phyloP scores from a whole-genome alignment of 2,797 vertebrate genomes.

The Bufotes viridis region DNA sequence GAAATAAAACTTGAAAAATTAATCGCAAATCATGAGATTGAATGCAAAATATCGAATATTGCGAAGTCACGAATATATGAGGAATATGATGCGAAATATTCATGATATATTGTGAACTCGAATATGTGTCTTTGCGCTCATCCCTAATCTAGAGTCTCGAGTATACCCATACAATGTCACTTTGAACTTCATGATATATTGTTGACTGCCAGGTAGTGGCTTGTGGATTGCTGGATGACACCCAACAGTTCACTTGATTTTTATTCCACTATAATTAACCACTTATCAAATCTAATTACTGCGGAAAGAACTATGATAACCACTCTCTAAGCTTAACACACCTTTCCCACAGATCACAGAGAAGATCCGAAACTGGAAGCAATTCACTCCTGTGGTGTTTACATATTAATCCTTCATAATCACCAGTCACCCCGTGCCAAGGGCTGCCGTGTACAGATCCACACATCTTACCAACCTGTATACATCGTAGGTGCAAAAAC shows the following conservation, averaged over 20 bases:
- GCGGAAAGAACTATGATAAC: background rate
- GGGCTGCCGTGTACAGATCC: background rate
- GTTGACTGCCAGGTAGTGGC: background rate
- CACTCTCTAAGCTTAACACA: background rate
- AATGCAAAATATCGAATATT: too few species aligned
- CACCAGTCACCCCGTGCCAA: background rate
- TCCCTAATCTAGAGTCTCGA: background rate
- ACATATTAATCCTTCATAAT: background rate
- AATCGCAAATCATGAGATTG: too few species aligned
- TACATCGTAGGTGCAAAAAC: background rate
- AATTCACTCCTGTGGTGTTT: background rate
- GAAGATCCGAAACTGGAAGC: background rate
- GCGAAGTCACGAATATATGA: too few species aligned
- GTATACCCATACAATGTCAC: background rate
- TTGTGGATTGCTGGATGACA: background rate
- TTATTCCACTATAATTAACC: background rate
- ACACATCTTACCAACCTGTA: background rate
- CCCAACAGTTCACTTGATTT: background rate
- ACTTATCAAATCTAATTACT: constrained; percentile 17
- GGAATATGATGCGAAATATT: too few species aligned
- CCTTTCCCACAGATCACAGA: background rate
- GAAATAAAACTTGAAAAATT: too few species aligned
- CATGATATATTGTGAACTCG: too few species aligned
- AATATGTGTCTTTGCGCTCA: too few species aligned
- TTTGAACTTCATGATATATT: background rate